Evolutionary conservation across 2,797 vertebrate species (phyloP).

Genomic region (Synaphobranchus kaupii): DNA sequence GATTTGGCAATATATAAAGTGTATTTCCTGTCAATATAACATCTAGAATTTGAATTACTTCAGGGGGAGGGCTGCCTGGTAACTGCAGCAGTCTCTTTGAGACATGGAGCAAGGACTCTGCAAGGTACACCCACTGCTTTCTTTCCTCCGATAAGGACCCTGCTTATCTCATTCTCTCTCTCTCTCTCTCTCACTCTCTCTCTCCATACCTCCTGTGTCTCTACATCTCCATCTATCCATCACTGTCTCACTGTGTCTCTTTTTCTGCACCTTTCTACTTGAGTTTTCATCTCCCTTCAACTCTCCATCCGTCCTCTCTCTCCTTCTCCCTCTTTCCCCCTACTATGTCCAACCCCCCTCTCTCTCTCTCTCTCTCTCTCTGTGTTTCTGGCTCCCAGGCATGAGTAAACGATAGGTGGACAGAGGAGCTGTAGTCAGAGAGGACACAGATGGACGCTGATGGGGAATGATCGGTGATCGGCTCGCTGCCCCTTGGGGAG

Average conservation of each 20-base stretch:
- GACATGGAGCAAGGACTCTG: background rate
- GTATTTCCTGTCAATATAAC: too few species aligned
- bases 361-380: background rate
- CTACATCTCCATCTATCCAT: background rate
- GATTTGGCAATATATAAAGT: too few species aligned
- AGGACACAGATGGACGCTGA: background rate
- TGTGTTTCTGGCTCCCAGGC: background rate
- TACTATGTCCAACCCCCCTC: background rate
- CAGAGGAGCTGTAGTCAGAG: background rate
- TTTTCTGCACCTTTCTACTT: background rate
- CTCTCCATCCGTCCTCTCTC: background rate
- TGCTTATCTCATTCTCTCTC: background rate
- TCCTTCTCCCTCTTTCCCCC: background rate
- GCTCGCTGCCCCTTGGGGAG: background rate
- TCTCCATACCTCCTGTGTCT: background rate
- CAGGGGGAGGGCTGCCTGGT: too few species aligned
- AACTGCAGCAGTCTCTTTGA: background rate
- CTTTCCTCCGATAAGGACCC: background rate
- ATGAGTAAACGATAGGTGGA: background rate
- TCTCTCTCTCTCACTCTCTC: background rate
- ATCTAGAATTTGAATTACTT: too few species aligned
- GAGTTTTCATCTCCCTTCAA: background rate
- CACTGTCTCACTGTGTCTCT: background rate
- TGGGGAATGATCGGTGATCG: background rate
- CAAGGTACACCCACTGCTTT: background rate